Evolutionary conservation across 2,113 vertebrate genomes (phyloP), one percentile per base, ranked within the genome.

Genomic region (Aptenodytes patagonicus): DNA sequence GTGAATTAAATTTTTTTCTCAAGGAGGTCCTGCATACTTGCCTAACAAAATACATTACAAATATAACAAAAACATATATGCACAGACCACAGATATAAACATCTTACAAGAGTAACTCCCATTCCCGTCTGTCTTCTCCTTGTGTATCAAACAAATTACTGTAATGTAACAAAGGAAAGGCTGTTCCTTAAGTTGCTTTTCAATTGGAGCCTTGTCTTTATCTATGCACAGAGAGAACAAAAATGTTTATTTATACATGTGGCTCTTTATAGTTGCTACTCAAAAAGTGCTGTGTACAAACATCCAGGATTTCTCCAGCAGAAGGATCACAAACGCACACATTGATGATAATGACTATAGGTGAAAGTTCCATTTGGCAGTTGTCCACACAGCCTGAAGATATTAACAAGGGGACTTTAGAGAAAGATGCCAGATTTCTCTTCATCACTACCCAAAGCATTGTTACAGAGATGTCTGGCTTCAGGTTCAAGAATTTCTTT

Each of bases 311-410:
- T 90, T 95, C 88, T 95, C 38, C 66, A 95, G 85, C 4, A 73
- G 87, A 96, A 96, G 81, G 85, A 79, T 84, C 44, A 80, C 75
- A 89, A 97, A 86, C 0, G 20, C 38, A 90, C 24, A 83, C 65
- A 85, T 68, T 90, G 83, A 87, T 88, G 81, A 94, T 88, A 93
- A 82, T 95, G 91, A 44, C 66, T 70, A 80, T 92, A 97, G 92
- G 97, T 97, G 94, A 97, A 89, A 94, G 90, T 87, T 94, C 76
- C 82, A 60, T 92, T 94, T 98, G 97, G 93, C 93, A 81, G 38
- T 70, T 89, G 52, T 97, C 96, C 97, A 96, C 83, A 88, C 90
- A 97, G 96, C 81, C 91, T 97, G 96, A 96, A 97, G 91, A 96
- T 78, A 97, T 96, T 97, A 95, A 93, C 42, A 71, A 68, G 87